phyloP scores from a whole-genome alignment of 2,113 vertebrate genomes.

The Phylloscopus trochilus region DNA sequence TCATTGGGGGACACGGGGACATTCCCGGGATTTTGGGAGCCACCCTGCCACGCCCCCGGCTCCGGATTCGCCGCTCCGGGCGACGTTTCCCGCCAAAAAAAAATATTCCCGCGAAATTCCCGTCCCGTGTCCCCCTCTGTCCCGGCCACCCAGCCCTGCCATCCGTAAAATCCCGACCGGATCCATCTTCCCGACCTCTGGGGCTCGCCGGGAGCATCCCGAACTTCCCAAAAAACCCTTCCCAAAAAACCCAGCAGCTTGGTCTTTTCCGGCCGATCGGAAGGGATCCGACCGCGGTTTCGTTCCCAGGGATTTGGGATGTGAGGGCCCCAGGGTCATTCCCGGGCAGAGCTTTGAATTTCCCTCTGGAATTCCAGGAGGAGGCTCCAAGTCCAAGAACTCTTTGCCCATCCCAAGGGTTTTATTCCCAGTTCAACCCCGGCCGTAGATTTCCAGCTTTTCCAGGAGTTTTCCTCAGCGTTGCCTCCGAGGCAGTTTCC shows the following conservation, averaged over 20 bases:
- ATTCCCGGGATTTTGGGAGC: not conserved
- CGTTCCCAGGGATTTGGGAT: not conserved
- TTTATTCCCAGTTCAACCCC: not conserved
- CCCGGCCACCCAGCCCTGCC: no score
- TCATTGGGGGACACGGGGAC: not conserved
- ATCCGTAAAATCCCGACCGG: rapidly evolving
- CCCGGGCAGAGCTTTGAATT: rapidly evolving
- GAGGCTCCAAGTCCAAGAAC: not conserved
- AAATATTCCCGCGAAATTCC: rapidly evolving
- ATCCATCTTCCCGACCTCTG: not conserved
- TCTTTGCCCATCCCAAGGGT: not conserved
- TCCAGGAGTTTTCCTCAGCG: not conserved
- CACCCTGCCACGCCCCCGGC: not conserved
- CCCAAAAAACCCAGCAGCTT: not conserved
- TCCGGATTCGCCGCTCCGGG: no score
- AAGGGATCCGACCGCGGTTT: rapidly evolving
- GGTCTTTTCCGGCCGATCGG: rapidly evolving
- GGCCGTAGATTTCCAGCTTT: not conserved
- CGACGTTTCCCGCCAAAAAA: not conserved
- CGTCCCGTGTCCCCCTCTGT: rapidly evolving
- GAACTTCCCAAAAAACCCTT: not conserved
- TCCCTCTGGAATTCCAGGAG: not conserved
- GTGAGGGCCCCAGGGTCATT: not conserved
- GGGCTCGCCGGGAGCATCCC: not conserved
- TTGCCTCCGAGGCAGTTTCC: not conserved